Evolutionary conservation across 2,113 vertebrate genomes (phyloP), one percentile per base, ranked within the genome.

Genomic region (Melierax canorus): DNA sequence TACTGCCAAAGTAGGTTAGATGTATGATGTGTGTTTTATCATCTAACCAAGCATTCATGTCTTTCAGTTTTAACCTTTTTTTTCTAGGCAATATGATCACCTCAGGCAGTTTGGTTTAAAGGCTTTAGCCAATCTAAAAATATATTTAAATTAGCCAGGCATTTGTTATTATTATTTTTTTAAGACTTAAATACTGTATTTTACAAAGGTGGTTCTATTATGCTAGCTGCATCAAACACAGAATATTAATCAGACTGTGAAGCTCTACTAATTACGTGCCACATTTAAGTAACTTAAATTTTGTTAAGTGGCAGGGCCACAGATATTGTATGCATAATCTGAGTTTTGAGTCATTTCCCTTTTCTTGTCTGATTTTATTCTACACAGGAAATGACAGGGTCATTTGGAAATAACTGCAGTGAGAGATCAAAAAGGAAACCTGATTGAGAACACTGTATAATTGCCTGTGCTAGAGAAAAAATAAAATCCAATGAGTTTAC

Each of bases 401-500:
- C 91, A 95, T 82, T 97, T 95, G 71, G 81, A 96, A 97, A 90
- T 95, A 92, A 89, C 89, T 92, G 84, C 84, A 92, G 83, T 16
- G 45, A 90, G 79, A 96, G 96, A 97, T 97, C 86, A 97, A 97
- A 97, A 97, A 88, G 66, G 94, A 96, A 95, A 82, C 85, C 86
- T 96, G 91, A 96, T 79, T 91, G 86, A 95, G 89, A 95, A 85
- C 73, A 58, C 60, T 84, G 59, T 88, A 88, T 90, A 95, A 96
- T 84, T 97, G 95, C 90, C 50, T 66, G 67, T 63, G 60, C 30
- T 76, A 88, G 55, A 88, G 73, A 59, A 91, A 94, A 92, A 96
- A 87, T 78, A 78, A 91, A 92, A 68, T 76, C 46, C 95, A 92
- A 18, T 39, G 67, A 72, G 63, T 79, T 79, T 86, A 86, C 88